phyloP scores from a whole-genome alignment of 2,113 vertebrate species.

The Bujurquina vittata region DNA sequence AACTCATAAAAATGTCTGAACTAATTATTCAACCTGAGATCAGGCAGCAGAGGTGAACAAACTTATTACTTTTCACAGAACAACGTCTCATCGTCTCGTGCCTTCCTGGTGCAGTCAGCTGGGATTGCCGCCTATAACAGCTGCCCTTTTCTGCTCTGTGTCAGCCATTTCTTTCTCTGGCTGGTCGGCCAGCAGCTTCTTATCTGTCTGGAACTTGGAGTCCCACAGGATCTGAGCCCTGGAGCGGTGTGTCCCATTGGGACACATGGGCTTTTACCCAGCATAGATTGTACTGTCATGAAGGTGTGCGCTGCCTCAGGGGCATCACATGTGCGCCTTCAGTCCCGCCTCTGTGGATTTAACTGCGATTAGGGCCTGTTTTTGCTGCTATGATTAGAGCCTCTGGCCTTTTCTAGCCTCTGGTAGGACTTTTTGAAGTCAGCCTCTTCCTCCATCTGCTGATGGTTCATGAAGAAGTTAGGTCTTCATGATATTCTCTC shows the following conservation, averaged over 20 bases:
- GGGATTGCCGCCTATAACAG: neutral
- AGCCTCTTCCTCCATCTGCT: neutral
- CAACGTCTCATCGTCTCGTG: neutral
- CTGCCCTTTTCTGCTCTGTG: rapidly evolving
- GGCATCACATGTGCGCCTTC: neutral
- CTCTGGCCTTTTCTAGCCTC: neutral
- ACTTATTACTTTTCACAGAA: neutral
- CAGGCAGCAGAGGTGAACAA: neutral
- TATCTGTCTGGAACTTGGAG: neutral
- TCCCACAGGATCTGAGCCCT: neutral
- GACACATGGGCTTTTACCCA: neutral
- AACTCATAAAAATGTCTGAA: neutral
- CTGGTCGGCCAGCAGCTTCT: neutral
- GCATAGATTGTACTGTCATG: neutral
- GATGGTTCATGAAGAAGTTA: neutral
- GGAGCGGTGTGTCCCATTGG: neutral
- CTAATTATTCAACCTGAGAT: neutral
- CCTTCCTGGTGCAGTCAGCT: neutral
- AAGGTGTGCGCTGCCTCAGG: neutral
- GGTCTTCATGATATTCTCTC: neutral
- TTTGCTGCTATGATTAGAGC: neutral
- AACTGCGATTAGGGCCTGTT: neutral
- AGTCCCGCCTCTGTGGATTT: neutral
- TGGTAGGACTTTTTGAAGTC: neutral
- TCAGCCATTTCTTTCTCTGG: neutral